These are phyloP conservation scores for Eristalinus aeneus DNA, from an alignment of 2,888 invertebrate species.

Conservation along the genomic window DNA sequence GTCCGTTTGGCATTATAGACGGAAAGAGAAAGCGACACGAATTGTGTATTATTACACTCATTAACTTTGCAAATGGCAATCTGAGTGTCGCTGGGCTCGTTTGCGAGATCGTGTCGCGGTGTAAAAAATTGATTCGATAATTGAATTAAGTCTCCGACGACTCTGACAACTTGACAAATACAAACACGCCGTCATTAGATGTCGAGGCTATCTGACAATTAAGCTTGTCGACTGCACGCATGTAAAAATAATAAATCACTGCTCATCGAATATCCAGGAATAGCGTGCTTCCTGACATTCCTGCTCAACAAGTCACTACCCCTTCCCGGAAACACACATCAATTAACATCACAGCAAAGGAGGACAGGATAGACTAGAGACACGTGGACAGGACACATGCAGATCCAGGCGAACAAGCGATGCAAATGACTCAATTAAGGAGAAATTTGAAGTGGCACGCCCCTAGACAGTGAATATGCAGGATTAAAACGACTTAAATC, in stretches of 20 bases:
- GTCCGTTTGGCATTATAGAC: background rate
- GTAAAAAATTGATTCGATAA: background rate
- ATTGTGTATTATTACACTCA: background rate
- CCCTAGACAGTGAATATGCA: slow-evolving; percentile 35
- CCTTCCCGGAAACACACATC: slow-evolving; percentile 24
- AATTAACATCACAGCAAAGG: slow-evolving; percentile 16
- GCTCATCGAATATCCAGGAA: too few relatives aligned
- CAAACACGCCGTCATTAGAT: background rate
- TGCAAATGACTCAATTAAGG: slow-evolving; percentile 58
- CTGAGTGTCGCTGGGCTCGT: background rate
- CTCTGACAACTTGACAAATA: background rate
- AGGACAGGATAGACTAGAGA: background rate
- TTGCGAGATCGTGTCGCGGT: background rate
- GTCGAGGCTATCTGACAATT: too few relatives aligned
- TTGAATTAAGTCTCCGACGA: background rate
- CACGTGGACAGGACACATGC: slow-evolving; percentile 22
- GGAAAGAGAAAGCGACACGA: background rate
- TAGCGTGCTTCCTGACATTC: background rate
- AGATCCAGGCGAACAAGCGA: slow-evolving; percentile 6
- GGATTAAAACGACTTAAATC: slow-evolving; percentile 57
- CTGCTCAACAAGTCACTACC: slow-evolving; percentile 16
- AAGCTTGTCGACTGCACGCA: too few relatives aligned
- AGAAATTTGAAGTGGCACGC: slow-evolving; percentile 42
- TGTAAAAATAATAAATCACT: too few relatives aligned
- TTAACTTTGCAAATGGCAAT: background rate